Conservation (phyloP, 2,797 vertebrate genomes). For the Leucoraja ocellata region DNA sequence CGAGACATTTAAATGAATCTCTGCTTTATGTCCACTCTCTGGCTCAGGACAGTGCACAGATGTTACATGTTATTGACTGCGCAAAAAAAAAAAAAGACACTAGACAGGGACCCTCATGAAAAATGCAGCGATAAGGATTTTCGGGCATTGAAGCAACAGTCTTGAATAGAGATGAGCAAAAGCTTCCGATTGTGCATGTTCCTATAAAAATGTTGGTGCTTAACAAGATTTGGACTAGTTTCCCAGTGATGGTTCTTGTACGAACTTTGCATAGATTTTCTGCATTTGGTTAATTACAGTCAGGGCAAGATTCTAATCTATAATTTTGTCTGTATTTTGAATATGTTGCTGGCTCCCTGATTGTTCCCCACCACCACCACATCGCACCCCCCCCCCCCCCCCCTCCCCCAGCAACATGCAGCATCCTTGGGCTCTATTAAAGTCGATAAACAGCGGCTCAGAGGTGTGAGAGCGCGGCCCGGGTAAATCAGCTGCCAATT, state of each 20-base stretch:
- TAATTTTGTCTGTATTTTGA: neutral
- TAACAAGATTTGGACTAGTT: neutral
- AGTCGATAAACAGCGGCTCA: neutral
- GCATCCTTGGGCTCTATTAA: neutral
- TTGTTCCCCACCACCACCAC: neutral
- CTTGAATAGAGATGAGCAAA: constrained; percentile 24
- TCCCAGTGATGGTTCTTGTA: neutral
- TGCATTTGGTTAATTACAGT: neutral
- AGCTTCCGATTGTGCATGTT: neutral
- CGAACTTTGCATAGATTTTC: neutral
- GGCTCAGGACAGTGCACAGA: constrained; percentile 19
- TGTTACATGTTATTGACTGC: constrained; percentile 34
- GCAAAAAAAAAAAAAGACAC: constrained; percentile 29
- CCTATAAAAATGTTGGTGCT: neutral
- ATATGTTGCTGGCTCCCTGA: neutral
- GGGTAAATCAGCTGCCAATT: constrained; percentile 18
- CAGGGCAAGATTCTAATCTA: neutral
- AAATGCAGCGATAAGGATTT: constrained; percentile 27
- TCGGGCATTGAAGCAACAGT: neutral
- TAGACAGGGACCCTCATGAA: constrained; percentile 30
- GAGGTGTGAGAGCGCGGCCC: neutral
- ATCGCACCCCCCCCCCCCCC: neutral
- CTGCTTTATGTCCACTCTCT: constrained; percentile 28
- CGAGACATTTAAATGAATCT: constrained; percentile 27
- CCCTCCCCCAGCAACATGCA: neutral